Base-by-base conservation (phyloP, 2,888 invertebrate species). In the Drosophila greeni region DNA sequence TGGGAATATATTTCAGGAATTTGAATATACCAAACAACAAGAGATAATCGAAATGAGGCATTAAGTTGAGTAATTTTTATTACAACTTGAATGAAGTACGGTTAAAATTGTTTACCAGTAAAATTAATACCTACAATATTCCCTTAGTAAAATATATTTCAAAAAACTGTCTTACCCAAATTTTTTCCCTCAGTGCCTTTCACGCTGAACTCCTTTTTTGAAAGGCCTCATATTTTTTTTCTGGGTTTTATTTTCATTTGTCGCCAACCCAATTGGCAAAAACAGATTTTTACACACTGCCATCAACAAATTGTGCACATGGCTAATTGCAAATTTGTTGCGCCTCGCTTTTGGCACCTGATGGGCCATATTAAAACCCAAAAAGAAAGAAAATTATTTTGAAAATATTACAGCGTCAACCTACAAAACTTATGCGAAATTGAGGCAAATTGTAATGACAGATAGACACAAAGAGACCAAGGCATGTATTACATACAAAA, bases 311-410 rank as follows among this genome's bases (percentile, higher is more conserved):
- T 64, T 58, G 58, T 79, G 72, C 76, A 82, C 77, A 83, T 71
- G 78, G 78, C 83, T 83, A 78, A 78, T 78, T 78, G 83, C 81
- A 66, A 73, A 73, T 69, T 62, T 83, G 83, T 80, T 72, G 81
- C 75, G 83, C 75, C 68, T 74, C 75, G 83, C 83, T 75, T 83
- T 81, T 78, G 78, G 78, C 83, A 78, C 83, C 83, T 78, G 78
- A 78, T 78, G 83, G 81, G 78, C 73, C 83, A 78, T 81, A 65
- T 62, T 59, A 57, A 60, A 57, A 47, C 61, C 54, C 69, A 62
- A 61, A 42, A 67, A 56, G 51, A 49, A 56, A 49, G 51, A 49
- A 56, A 49, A 52, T 23, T 29, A 43, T 23, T 45, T 45, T 26
- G n/a, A 47, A 54, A 47, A 53, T 48, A 23, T 33, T 34, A 26